A percentile compares a stretch with the other conserved stretches of the same genome.
Conservation (phyloP, 1,140 invertebrate species). For the Venturia canescens region DNA sequence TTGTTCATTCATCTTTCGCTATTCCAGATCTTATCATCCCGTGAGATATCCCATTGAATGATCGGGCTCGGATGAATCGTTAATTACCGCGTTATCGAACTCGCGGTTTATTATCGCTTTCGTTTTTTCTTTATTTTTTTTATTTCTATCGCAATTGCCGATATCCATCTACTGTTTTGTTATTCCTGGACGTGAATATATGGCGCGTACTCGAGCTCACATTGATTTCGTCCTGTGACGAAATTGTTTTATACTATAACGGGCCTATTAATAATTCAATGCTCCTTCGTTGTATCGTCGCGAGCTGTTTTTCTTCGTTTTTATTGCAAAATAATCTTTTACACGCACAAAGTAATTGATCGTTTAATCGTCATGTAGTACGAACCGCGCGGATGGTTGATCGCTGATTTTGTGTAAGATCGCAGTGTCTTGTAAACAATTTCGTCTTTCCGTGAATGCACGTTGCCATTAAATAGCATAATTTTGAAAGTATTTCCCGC, state of each 20-base stretch:
- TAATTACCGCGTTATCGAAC: conserved; percentile 58
- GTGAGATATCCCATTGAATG: conserved; percentile 53
- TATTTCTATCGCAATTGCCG: conserved; percentile 24
- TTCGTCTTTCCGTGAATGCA: no score
- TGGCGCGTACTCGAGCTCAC: neutral
- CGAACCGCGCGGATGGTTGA: no score
- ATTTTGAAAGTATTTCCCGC: no score
- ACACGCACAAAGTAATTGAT: neutral
- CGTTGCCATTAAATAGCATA: no score
- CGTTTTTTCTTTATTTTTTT: neutral
- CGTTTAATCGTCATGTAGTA: no score
- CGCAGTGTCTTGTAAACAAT: no score
- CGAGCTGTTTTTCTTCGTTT: neutral
- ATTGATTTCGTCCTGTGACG: conserved; percentile 1
- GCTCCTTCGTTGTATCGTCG: conserved; percentile 2
- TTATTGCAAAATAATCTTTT: neutral
- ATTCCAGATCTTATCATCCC: conserved; percentile 43
- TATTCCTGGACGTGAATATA: conserved; percentile 1
- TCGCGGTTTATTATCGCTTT: conserved; percentile 21
- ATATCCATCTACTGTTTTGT: conserved; percentile 31
- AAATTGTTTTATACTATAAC: conserved; percentile 8
- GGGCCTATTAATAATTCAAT: conserved; percentile 5
- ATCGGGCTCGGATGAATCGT: conserved; percentile 65
- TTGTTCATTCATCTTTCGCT: conserved; percentile 48
- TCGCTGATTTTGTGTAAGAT: no score